Conservation (phyloP, 35 echinoderm and acorn worm species). For the Acanthaster planci region DNA sequence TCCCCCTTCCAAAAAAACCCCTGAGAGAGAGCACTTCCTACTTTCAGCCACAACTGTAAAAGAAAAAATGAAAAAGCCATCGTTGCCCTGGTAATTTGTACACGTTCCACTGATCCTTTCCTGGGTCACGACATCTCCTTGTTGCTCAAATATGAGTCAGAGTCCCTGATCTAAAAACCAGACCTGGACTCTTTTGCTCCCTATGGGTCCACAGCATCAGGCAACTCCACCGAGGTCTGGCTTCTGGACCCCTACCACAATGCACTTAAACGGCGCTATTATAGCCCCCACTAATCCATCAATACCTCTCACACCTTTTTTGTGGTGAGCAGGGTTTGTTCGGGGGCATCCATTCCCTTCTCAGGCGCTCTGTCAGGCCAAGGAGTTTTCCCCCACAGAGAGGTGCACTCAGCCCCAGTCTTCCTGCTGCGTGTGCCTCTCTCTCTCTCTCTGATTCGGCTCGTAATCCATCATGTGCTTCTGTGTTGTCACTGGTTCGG, state of each 20-base stretch:
- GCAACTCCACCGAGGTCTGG: conserved; percentile 11
- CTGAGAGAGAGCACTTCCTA: background rate
- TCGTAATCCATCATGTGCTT: conserved; percentile 5
- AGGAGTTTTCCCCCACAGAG: background rate
- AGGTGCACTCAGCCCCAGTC: background rate
- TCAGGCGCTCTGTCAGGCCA: background rate
- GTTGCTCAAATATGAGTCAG: background rate
- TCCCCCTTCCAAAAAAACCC: background rate
- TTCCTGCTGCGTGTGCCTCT: background rate
- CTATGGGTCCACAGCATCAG: background rate
- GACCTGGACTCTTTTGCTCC: background rate
- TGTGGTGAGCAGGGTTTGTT: background rate
- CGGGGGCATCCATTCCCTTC: background rate
- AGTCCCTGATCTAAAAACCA: conserved; percentile 18
- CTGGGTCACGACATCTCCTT: background rate
- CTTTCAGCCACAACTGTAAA: background rate
- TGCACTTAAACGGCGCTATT: conserved; percentile 26
- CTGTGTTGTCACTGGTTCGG: background rate
- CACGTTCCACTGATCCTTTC: conserved; percentile 1
- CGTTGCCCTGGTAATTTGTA: conserved; percentile 22
- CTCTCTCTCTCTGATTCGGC: background rate
- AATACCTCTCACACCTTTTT: background rate
- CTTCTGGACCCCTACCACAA: conserved; percentile 4
- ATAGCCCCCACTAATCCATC: conserved; percentile 6
- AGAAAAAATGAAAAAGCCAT: too few species aligned